Conservation (phyloP, 53 echinoderm and acorn worm genomes). For the Glandiceps talaboti region DNA sequence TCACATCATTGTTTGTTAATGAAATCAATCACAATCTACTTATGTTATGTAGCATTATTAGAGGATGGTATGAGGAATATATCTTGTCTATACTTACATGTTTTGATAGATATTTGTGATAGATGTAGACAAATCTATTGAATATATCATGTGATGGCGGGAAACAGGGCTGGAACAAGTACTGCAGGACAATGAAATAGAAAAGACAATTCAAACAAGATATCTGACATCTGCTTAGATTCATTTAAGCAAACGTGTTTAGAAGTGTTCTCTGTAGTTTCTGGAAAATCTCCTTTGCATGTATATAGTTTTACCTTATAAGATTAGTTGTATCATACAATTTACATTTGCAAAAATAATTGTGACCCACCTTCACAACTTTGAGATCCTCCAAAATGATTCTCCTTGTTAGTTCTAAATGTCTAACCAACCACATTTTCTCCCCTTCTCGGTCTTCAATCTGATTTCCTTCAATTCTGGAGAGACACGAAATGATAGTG, state of each 20-base stretch:
- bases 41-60: too few relatives aligned
- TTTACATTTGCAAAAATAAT: too few relatives aligned
- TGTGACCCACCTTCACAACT: conserved; percentile 59
- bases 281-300: too few relatives aligned
- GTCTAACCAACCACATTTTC: conserved; percentile 92
- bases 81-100: conserved; percentile 83
- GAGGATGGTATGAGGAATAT: too few relatives aligned
- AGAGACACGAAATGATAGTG: too few relatives aligned
- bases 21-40: too few relatives aligned
- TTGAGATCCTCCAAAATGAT: conserved; percentile 61
- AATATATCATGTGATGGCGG: conserved; percentile 73
- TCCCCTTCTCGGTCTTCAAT: conserved; percentile 72
- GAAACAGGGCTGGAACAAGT: conserved; percentile 62
- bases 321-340: too few relatives aligned
- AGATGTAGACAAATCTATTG: conserved; percentile 51
- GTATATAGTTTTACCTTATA: too few relatives aligned
- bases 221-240: too few relatives aligned
- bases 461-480: conserved; percentile 86
- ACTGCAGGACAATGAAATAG: conserved; percentile 24
- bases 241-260: too few relatives aligned
- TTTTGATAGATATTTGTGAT: conserved; percentile 39
- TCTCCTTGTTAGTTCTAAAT: conserved; percentile 74
- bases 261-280: too few relatives aligned
- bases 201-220: not conserved
- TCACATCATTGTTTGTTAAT: too few relatives aligned